Base-by-base conservation (phyloP, 2,888 invertebrate genomes). In the Keiferia lycopersicella region DNA sequence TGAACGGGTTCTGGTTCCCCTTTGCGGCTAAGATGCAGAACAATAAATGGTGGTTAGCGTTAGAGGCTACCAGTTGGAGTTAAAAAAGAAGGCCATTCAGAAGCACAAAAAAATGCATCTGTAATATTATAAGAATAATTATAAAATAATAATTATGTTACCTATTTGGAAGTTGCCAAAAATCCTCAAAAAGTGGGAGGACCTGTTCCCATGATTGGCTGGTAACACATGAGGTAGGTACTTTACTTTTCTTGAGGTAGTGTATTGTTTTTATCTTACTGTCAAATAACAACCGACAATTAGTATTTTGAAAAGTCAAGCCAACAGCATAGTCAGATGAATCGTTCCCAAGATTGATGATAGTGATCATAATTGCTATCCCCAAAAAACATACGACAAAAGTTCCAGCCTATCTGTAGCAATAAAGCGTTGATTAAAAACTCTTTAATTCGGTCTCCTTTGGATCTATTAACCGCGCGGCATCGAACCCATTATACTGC, bases 381-480 rank as follows among this genome's bases (percentile, higher is more conserved):
- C 58, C 39, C 7, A 58, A 58, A 58, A 58, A 57, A 57, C 18
- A 58, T 22, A 39, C 20, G 58, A 39, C 58, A 38, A 58, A 58
- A 34, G 18, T 16, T 10, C 57, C 16, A 59, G 41, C 60, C n/a
- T 56, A 34, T 56, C 56, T 18, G 12, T n/a, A 34, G 51, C 38
- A 1, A 65, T 62, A 65, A 62, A 60, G 50, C 61, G 71, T 74
- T 75, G 77, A 82, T 83, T 82, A 83, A 82, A 85, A 80, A 73
- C 79, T 83, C 76, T 80, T 83, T 79, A 82, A 80, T 79, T 76
- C 76, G 72, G 71, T 73, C 74, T 71, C 71, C 70, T 74, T 75
- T 69, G 71, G 76, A 74, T 76, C 77, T 81, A 80, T 80, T 82
- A 83, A 80, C 80, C 73, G 70, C 71, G 74, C 77, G 78, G 71